Evolutionary conservation across 2,888 invertebrate species (phyloP).

Genomic region (Terebella lapidaria): DNA sequence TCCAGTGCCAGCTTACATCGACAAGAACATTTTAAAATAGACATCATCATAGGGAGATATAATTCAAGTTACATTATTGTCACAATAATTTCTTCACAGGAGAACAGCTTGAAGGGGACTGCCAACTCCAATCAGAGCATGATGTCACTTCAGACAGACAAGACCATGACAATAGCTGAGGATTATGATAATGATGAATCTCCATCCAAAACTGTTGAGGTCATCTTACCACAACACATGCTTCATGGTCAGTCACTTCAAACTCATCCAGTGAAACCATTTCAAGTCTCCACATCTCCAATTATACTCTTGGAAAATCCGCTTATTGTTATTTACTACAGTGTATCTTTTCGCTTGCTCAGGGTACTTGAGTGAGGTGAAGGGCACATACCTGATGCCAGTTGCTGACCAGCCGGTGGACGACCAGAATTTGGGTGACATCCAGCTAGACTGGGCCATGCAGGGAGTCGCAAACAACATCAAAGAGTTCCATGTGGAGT

Average conservation of each 20-base stretch:
- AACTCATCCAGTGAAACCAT: no score
- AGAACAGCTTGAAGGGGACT: not conserved
- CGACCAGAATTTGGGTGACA: slow-evolving; percentile 34
- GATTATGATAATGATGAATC: slow-evolving; percentile 48
- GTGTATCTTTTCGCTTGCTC: no score
- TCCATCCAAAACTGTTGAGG: slow-evolving; percentile 39
- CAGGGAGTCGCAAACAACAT: slow-evolving; percentile 33
- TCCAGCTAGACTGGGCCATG: slow-evolving; percentile 43
- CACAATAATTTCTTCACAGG: no score
- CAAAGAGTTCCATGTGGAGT: slow-evolving; percentile 47
- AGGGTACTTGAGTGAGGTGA: slow-evolving; percentile 17
- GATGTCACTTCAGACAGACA: not conserved
- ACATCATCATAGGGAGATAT: no score
- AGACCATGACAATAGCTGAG: slow-evolving; percentile 26
- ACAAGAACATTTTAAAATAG: no score
- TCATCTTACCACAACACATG: slow-evolving; percentile 33
- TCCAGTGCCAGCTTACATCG: no score
- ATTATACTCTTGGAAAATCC: no score
- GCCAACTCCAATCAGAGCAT: not conserved
- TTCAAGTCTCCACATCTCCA: no score
- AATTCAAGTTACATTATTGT: no score
- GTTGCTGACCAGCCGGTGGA: not conserved
- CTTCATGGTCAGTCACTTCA: not conserved
- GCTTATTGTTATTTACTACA: no score
- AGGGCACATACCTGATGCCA: slow-evolving; percentile 12